Evolutionary conservation across 2,113 vertebrate genomes (phyloP).

Genomic region (Ciconia boyciana): DNA sequence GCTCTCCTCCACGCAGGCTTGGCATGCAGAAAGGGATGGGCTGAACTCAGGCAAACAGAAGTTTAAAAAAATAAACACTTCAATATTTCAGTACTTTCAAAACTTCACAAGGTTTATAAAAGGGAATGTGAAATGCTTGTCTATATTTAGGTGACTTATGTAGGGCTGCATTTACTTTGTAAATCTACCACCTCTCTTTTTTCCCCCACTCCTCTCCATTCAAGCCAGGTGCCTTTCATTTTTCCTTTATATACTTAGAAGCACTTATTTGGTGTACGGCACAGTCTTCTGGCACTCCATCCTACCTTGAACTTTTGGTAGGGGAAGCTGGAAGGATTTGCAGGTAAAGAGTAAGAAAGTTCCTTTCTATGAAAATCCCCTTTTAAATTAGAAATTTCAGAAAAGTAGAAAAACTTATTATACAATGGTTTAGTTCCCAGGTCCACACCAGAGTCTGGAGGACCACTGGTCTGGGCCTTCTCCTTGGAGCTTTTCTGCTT

Average conservation of each 20-base stretch:
- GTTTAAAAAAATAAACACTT: not conserved
- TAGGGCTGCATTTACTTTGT: not conserved
- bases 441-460: not conserved
- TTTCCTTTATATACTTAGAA: not conserved
- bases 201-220: not conserved
- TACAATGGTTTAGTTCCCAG: not conserved
- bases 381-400: not conserved
- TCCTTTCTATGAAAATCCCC: not conserved
- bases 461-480: not conserved
- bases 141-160: not conserved
- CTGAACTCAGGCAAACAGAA: not conserved
- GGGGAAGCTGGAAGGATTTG: not conserved
- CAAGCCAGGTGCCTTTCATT: not conserved
- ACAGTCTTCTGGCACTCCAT: not conserved
- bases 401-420: not conserved
- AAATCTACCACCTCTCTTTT: not conserved
- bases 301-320: not conserved
- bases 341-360: not conserved
- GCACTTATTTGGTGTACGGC: not conserved
- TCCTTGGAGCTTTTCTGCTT: not conserved
- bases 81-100: not conserved
- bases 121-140: not conserved
- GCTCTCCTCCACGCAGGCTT: not conserved
- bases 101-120: not conserved
- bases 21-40: not conserved